Evolutionary conservation across 2,113 vertebrate species (phyloP), one percentile per base, ranked within the genome.

Genomic region (Cryptomyrus ogoouensis): DNA sequence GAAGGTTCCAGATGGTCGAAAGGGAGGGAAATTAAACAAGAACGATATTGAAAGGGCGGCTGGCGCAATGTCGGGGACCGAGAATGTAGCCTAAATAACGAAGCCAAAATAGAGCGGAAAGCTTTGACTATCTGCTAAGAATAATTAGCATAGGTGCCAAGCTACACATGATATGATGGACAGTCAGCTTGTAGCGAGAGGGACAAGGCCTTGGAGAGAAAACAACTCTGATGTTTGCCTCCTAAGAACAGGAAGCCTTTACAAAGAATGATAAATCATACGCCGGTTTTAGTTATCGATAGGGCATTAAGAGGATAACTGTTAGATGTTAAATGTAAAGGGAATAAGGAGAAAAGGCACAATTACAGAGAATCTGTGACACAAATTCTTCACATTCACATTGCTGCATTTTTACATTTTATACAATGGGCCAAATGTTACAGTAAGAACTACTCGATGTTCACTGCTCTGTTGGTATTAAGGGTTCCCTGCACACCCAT

Each of bases 121-220:
- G 80, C 80, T 89, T 85, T 85, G 77, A 47, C 89, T 89, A 89
- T 89, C 77, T 21, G 52, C 52, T 46, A 13, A 46, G 50, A 84
- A 85, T 85, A 46, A 85, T 83, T 46, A 44, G 89, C 21, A 35
- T 84, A 44, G 87, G 87, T 62, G 53, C 12, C 3, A 1, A 46
- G 17, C 35, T 9, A 52, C 21, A 42, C 31, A 74, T 17, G 50
- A 53, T 89, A 56, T n/a, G 24, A 85, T 89, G 39, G 83, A 53
- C 21, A 10, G 74, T 49, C 39, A 15, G 12, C 13, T 10, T 3
- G 6, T 17, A 47, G 39, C 1, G 0, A 8, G 74, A 15, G 74
- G 50, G 80, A 42, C 10, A 24, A 31, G 52, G 13, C n/a, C 50
- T 89, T 89, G 52, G 58, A 47, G 44, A 39, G 85, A 31, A 35